Base-by-base conservation (phyloP, 1,140 invertebrate species). In the Drosophila kurseongensis region DNA sequence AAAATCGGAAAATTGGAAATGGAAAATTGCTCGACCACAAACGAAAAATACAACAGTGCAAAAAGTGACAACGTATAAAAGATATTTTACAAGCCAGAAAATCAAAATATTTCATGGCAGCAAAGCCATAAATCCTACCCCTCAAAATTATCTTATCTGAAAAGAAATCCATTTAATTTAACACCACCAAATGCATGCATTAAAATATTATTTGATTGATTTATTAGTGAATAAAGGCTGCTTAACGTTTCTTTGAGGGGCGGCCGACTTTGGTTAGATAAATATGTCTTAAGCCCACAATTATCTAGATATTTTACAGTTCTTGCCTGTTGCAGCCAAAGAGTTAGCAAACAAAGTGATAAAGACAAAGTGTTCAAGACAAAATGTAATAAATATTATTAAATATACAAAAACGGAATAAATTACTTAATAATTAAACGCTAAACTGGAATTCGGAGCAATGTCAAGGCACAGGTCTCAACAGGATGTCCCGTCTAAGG, bases 301-400 rank as follows among this genome's bases (percentile, higher is more conserved):
- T 69, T 74, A 74, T 59, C 59, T 61, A 82, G 77, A 80, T 84
- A 77, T 85, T 78, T 82, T 73, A 71, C 65, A 72, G 78, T 71
- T 75, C 77, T 62, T 48, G 58, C 56, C 66, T 52, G 55, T 86
- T 88, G 83, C 79, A 86, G 82, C 79, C 82, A 79, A 75, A 35
- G 52, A 56, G 38, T 45, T 35, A 55, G 48, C 67, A 74, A 77
- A 71, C 69, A 78, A 82, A 86, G 82, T 86, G 82, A 86, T 86
- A 86, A 86, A 86, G 82, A 88, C 82, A 86, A 88, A 83, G 82
- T 86, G 82, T 86, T 86, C 82, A 86, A 78, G 82, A 82, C 61
- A 88, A 83, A 88, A 86, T 79, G 68, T 86, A 76, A 85, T 84
- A 78, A 73, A 60, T 88, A 79, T 69, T 75, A 47, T 63, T 67